Evolutionary conservation across 2,888 invertebrate genomes (phyloP), one percentile per base, ranked within the genome.

Genomic region (Cephonodes hylas): DNA sequence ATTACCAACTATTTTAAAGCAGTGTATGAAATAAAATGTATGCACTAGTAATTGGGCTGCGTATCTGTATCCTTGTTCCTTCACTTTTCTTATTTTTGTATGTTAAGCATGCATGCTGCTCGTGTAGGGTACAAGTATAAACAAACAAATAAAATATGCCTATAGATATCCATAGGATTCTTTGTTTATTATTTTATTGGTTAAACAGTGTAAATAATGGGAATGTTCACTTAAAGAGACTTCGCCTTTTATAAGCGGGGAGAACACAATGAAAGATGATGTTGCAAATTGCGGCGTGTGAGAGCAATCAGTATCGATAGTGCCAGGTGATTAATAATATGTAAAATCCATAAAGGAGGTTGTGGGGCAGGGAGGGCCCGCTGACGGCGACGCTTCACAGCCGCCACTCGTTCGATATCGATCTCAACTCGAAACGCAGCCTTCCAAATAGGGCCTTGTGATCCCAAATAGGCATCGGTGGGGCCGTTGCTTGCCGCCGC

Each of bases 381-480:
- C 66, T 84, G 89, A 83, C 81, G 79, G 80, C 80, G 77, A 74
- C 81, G 77, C 75, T 73, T 75, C 77, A 77, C 76, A 73, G 74
- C 70, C 67, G 68, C 68, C 58, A 64, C 53, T 46, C 31, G 42
- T 63, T 76, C 78, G 89, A 89, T 90, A 88, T 83, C 77, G 86
- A 90, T 89, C 88, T 79, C 80, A 79, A 83, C 88, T 87, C 84
- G 90, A 84, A 83, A 76, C 80, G 80, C 91, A 92, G 91, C 85
- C 83, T 92, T 90, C 92, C 92, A 86, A 91, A 92, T 92, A 91
- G 85, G 92, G 91, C 67, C 77, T 70, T 78, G 76, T 69, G 75
- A 73, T 85, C 90, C 91, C 79, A 91, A 91, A 91, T 91, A 89
- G 92, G 92, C 83, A 87, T 77, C 80, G 82, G 76, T 74, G 78